phyloP scores from a whole-genome alignment of 2,888 invertebrate species.

The Aethes cnicana region DNA sequence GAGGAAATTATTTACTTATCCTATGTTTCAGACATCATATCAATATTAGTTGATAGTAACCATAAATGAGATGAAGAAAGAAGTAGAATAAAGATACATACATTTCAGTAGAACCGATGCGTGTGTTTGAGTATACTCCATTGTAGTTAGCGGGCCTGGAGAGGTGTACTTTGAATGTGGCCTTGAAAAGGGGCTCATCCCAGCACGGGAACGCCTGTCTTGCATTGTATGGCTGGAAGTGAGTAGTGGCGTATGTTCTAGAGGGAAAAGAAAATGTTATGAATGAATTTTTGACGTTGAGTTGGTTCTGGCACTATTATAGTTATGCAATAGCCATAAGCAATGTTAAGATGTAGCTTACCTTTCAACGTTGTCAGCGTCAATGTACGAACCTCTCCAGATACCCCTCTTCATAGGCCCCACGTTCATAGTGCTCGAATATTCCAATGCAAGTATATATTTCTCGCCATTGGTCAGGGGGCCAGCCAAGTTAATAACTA shows the following conservation, averaged over 20 bases:
- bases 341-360: constrained; percentile 35
- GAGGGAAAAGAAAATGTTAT: constrained; percentile 14
- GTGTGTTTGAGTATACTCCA: constrained; percentile 84
- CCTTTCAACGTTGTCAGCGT: constrained; percentile 60
- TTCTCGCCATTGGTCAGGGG: constrained; percentile 46
- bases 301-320: neutral
- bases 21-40: no score
- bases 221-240: constrained; percentile 90
- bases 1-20: no score
- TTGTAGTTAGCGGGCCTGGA: constrained; percentile 76
- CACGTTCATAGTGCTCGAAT: constrained; percentile 75
- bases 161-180: constrained; percentile 87
- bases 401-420: constrained; percentile 75
- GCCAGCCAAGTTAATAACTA: constrained; percentile 58
- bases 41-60: no score
- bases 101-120: constrained; percentile 47
- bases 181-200: constrained; percentile 92
- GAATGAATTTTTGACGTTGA: neutral
- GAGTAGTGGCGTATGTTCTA: constrained; percentile 84
- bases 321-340: neutral
- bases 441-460: constrained; percentile 72
- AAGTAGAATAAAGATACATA: no score
- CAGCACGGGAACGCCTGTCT: constrained; percentile 93
- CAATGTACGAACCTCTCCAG: constrained; percentile 71
- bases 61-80: no score